Evolutionary conservation across 1,140 invertebrate genomes (phyloP), one percentile per base, ranked within the genome.

Genomic region (Latrodectus geometricus): DNA sequence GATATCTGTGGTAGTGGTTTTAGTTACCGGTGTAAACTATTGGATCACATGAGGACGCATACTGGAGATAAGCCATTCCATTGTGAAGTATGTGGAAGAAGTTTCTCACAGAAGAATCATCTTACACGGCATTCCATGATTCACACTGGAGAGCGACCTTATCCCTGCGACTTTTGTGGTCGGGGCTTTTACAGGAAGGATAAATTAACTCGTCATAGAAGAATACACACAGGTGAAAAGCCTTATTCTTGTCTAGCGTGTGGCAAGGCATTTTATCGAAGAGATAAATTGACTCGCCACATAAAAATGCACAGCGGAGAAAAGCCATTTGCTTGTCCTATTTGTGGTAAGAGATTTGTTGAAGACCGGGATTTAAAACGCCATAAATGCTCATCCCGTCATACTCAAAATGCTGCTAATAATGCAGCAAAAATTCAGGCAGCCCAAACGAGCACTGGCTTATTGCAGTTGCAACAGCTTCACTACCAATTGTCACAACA

Each of bases 121-220:
- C 83, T 90, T 20, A 89, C 88, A 65, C 88, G 89, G 35, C 89
- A 90, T 83, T 88, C 89, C 78, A 90, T 90, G 89, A 97, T 97
- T 79, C 97, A 98, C 90, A 97, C 96, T 0, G 95, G 96, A 9
- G 96, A 98, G 89, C 93, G 95, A 52, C 97, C 97, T 91, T 97
- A 97, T 90, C 94, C 94, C 66, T 98, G 96, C 90, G 95, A 96
- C 89, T 96, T 94, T 89, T 98, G 96, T 90, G 93, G 92, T 56
- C 96, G 96, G 91, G 94, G 94, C 12, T 97, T 97, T 91, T 96
- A 97, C 0, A 93, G 97, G 20, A 96, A 97, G 88, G 98, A 98
- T 90, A 98, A 97, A 23, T 91, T 93, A 61, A 92, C 91, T 88
- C 91, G 92, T 77, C 97, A 98, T 91, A 93, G 96, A 86, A 93